Conservation (phyloP, 2,797 vertebrate species). For the Prionace glauca region DNA sequence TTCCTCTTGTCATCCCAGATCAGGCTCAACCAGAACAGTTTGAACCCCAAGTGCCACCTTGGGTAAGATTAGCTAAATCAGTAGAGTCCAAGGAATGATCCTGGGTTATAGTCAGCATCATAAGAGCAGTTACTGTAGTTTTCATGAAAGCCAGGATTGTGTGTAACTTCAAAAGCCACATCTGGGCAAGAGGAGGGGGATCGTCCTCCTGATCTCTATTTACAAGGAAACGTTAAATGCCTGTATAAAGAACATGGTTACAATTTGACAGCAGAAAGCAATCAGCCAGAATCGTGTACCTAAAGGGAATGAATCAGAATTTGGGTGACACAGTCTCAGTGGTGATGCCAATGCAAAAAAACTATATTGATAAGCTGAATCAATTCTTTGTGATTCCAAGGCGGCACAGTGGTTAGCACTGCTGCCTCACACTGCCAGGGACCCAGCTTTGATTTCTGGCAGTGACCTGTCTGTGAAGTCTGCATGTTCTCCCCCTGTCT, state of each 20-base stretch:
- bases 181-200: not conserved
- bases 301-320: not conserved
- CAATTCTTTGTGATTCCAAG: not conserved
- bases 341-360: not conserved
- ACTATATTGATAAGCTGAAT: not conserved
- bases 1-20: not conserved
- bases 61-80: not conserved
- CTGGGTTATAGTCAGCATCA: not conserved
- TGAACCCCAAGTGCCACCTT: not conserved
- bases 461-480: too few relatives aligned
- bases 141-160: not conserved
- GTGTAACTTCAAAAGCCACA: not conserved
- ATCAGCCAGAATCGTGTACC: not conserved
- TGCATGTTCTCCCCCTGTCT: too few relatives aligned
- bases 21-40: not conserved
- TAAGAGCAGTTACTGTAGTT: not conserved
- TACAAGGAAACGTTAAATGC: not conserved
- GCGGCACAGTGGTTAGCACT: too few relatives aligned
- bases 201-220: not conserved
- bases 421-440: too few relatives aligned
- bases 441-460: too few relatives aligned
- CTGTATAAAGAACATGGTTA: not conserved
- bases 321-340: not conserved
- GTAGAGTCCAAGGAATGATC: not conserved
- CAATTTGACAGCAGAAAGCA: too few relatives aligned